Base-by-base conservation (phyloP, 2,113 vertebrate species). In the Pomatostomus ruficeps region DNA sequence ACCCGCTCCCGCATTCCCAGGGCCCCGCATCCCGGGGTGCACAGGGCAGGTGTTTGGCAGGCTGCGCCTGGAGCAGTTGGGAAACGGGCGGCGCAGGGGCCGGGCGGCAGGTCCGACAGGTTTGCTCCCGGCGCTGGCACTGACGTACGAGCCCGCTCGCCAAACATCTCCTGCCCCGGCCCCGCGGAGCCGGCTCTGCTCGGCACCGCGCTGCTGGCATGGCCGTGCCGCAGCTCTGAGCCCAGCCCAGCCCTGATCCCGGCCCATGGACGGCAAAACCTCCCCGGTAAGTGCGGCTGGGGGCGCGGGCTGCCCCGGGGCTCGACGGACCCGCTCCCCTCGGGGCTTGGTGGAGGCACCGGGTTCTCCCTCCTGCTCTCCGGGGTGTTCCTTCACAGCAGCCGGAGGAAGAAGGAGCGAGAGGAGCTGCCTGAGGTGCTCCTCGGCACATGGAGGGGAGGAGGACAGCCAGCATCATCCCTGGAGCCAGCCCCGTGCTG, bases 211-310 rank as follows among this genome's bases (percentile, higher is more conserved):
- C 79, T 17, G 78, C 33, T 58, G 11, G 76, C 89, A 94, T 95
- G 95, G 88, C 94, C 23, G 38, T 83, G 96, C 66, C 54, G 25
- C 28, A 33, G 81, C 94, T 95, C 23, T 95, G 95, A 95, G 11
- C 87, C n/a, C 84, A 42, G 85, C 59, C 46, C 92, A 70, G 94
- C 91, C 68, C 84, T 13, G 78, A 43, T 11, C 72, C 83, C 58
- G 80, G 94, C 86, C 74, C 19, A 96, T 97, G 96, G 96, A 93
- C 79, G 62, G 71, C 33, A 89, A 96, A 92, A 36, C 70, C 35
- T 51, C 77, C 54, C 62, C 43, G 96, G 96, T 97, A 95, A 95
- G 42, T 15, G 1, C 1, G 13, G 66, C 13, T 1, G 5, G 35
- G 35, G 7, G 15, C 3, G 3, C 40, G 1, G 3, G 48, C 28